Base-by-base conservation (phyloP, 1,140 invertebrate genomes). In the Aphidius ervi region DNA sequence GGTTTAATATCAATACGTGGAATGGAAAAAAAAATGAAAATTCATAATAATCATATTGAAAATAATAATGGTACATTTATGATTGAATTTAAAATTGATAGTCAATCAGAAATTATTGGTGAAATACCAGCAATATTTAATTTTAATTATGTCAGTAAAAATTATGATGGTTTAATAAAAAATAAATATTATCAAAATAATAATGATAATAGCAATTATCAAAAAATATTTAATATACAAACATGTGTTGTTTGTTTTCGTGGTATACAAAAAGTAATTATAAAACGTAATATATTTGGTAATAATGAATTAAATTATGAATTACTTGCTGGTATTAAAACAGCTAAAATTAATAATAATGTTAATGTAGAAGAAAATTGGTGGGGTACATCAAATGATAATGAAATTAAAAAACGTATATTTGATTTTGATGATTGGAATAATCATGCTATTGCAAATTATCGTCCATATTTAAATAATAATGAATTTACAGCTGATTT, bases 341-440 rank as follows among this genome's bases (percentile, higher is more conserved):
- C 92, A 2, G 92, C 94, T 0, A 90, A 91, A 62, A 84, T 98
- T 0, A 88, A 95, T 63, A 96, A 94, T 67, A 83, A 83, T 48
- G 79, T 99, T 7, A 90, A 99, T 74, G 94, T 94, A 0, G 84
- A 82, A 10, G 89, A 97, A 73, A 99, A 99, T 76, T 99, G 93
- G 92, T 99, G 97, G 97, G 97, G 96, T 7, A 89, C 87, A 5
- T 77, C 77, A 4, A 84, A 91, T 57, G 83, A 89, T 46, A 74
- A 73, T 6, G 77, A 82, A 42, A 98, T 99, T 40, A 74, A 76
- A 41, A 83, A 87, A 52, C 85, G 88, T 72, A 97, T 99, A 67
- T 99, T 99, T 76, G 98, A 99, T 81, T 98, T 99, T 81, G 95
- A 99, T 76, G 97, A 99, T 73, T 99, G 97, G 97, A 99, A 99